Evolutionary conservation across 2,888 invertebrate genomes (phyloP).

Genomic region (Brachylomia viminalis): DNA sequence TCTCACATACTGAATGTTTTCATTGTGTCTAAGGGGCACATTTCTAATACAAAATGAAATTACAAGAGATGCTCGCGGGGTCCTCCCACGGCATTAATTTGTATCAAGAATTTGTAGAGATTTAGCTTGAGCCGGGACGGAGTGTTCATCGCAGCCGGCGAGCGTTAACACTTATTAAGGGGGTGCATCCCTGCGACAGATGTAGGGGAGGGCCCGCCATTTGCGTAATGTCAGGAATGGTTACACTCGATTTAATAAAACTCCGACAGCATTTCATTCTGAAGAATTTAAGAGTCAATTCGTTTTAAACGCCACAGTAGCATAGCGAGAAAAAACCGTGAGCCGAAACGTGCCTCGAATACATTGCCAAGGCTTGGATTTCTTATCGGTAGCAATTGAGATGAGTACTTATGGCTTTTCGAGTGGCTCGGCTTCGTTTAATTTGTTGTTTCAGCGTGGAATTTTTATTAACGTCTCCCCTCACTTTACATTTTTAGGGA

Average conservation of each 20-base stretch:
- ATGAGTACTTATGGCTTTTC: slow-evolving; percentile 91
- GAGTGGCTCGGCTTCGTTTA: slow-evolving; percentile 90
- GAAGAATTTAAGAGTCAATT: slow-evolving; percentile 90
- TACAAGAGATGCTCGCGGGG: slow-evolving; percentile 84
- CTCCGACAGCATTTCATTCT: slow-evolving; percentile 90
- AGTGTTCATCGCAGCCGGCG: slow-evolving; percentile 89
- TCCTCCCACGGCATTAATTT: slow-evolving; percentile 88
- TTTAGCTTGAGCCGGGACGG: slow-evolving; percentile 88
- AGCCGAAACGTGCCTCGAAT: slow-evolving; percentile 90
- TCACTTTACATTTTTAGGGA: slow-evolving; percentile 86
- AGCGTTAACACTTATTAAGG: slow-evolving; percentile 91
- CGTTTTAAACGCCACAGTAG: slow-evolving; percentile 89
- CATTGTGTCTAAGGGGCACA: slow-evolving; percentile 73
- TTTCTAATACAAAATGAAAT: slow-evolving; percentile 86
- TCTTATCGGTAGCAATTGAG: slow-evolving; percentile 91
- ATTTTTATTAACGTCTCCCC: slow-evolving; percentile 90
- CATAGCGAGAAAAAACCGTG: slow-evolving; percentile 89
- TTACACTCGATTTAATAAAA: slow-evolving; percentile 91
- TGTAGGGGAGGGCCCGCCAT: slow-evolving; percentile 90
- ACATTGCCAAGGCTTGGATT: slow-evolving; percentile 90
- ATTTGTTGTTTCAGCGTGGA: slow-evolving; percentile 90
- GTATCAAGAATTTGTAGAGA: slow-evolving; percentile 91
- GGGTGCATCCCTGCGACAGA: slow-evolving; percentile 91
- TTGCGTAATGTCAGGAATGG: slow-evolving; percentile 90
- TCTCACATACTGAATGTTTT: slow-evolving; percentile 74